Base-by-base conservation (phyloP, 2,888 invertebrate genomes). In the Xestia rhomboidea region DNA sequence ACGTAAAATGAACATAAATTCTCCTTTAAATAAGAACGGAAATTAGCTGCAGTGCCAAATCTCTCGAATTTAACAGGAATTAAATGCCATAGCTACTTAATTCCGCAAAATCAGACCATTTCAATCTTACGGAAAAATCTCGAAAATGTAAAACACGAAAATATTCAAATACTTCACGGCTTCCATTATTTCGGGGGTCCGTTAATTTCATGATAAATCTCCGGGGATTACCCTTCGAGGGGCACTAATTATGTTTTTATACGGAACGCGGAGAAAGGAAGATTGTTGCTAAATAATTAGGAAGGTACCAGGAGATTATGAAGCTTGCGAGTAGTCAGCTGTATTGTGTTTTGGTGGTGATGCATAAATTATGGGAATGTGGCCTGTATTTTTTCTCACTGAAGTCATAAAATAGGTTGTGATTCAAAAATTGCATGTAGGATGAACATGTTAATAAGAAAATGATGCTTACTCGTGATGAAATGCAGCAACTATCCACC, bases 191-290 rank as follows among this genome's bases (percentile, higher is more conserved):
- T 84, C 81, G 82, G 82, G 84, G 88, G 85, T 82, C 87, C 82
- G 87, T 88, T 92, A 91, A 92, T 92, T 92, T 89, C 76, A 77
- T 87, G 79, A 91, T 91, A 91, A 92, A 91, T 91, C 91, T 89
- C 83, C 68, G 80, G 87, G 88, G 91, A 91, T 91, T 91, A 89
- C 89, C 86, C 84, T 90, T 89, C 85, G 89, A 91, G 90, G 80
- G 84, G 88, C 72, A 77, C 88, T 92, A 91, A 92, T 92, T 90
- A 90, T 90, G 84, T 90, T 92, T 92, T 91, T 91, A 90, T 88
- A 84, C 82, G 83, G 70, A 78, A 81, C 82, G 68, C 73, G 81
- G 79, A 83, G 83, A 77, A 79, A 74, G 81, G 80, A 85, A 87
- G 87, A 89, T 89, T 90, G 82, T 83, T 80, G 70, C 75, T 85